Percentiles rank a stretch among this genome's conserved stretches.
These are phyloP conservation scores for Monopterus albus DNA, from an alignment of 2,113 vertebrate genomes.

Conservation along the genomic window DNA sequence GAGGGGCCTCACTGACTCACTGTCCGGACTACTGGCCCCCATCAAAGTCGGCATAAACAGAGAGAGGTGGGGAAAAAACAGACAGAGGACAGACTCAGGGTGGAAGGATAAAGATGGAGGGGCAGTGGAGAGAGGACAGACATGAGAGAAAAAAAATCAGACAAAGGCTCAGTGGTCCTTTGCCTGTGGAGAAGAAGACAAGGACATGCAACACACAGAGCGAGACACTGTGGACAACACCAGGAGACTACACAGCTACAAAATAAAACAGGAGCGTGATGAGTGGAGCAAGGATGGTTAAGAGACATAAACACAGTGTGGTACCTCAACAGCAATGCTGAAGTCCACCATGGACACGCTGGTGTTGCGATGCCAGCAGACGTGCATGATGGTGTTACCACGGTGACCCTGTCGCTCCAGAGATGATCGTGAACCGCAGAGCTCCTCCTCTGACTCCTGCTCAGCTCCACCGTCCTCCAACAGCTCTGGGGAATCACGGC, in stretches of 20 bases:
- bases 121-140: neutral
- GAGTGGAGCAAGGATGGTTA: neutral
- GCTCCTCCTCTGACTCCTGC: slow-evolving; percentile 96
- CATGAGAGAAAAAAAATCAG: slow-evolving; percentile 11
- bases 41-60: slow-evolving; percentile 58
- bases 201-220: neutral
- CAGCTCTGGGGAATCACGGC: slow-evolving; percentile 82
- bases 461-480: slow-evolving; percentile 88
- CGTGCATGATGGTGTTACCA: slow-evolving; percentile 96
- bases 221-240: neutral
- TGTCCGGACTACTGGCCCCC: slow-evolving; percentile 77
- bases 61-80: neutral
- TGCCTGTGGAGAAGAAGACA: neutral
- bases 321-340: slow-evolving; percentile 95
- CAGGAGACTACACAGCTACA: slow-evolving; percentile 1
- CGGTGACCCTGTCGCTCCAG: slow-evolving; percentile 94
- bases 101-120: slow-evolving; percentile 1
- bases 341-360: slow-evolving; percentile 99
- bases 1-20: slow-evolving; percentile 57
- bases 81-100: neutral
- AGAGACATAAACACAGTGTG: neutral
- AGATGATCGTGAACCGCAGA: slow-evolving; percentile 91
- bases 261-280: neutral
- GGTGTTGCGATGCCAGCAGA: slow-evolving; percentile 99
- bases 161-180: slow-evolving; percentile 10